Evolutionary conservation across 1,140 invertebrate species (phyloP).

Genomic region (Hycleus phaleratus): DNA sequence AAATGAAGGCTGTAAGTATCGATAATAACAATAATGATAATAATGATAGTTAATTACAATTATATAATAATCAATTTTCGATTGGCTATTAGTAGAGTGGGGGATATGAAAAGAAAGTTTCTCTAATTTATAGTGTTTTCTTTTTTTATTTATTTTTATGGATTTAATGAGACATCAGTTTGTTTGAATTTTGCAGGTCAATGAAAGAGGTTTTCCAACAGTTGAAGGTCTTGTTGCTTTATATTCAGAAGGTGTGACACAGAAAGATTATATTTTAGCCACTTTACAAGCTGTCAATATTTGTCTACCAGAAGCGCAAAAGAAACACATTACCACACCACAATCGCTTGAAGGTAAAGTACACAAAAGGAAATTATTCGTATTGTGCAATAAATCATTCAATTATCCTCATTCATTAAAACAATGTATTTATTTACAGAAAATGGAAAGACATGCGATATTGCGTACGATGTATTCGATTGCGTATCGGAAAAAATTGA

Average conservation of each 20-base stretch:
- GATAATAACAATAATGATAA: background rate
- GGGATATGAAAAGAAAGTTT: too few relatives aligned
- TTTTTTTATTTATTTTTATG: background rate
- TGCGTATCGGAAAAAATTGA: slow-evolving; percentile 65
- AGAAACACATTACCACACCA: slow-evolving; percentile 23
- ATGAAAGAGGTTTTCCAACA: slow-evolving; percentile 54
- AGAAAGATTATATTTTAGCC: slow-evolving; percentile 61
- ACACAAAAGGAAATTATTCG: too few relatives aligned
- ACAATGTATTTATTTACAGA: slow-evolving; percentile 42
- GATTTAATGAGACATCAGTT: background rate
- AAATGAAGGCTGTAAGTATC: slow-evolving; percentile 56
- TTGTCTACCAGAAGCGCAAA: slow-evolving; percentile 45
- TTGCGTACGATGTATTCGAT: slow-evolving; percentile 66
- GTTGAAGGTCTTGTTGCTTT: slow-evolving; percentile 57
- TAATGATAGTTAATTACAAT: slow-evolving; percentile 1
- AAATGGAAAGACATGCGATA: slow-evolving; percentile 57
- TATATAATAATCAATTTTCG: background rate
- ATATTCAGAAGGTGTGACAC: slow-evolving; percentile 61
- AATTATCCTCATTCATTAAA: too few relatives aligned
- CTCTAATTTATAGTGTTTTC: too few relatives aligned
- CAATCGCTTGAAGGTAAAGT: slow-evolving; percentile 24
- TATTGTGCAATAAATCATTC: too few relatives aligned
- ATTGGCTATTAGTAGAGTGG: too few relatives aligned
- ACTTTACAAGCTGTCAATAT: slow-evolving; percentile 56
- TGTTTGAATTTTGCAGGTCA: slow-evolving; percentile 33